Evolutionary conservation across 2,797 vertebrate genomes (phyloP).

Genomic region (Cyclura pinguis): DNA sequence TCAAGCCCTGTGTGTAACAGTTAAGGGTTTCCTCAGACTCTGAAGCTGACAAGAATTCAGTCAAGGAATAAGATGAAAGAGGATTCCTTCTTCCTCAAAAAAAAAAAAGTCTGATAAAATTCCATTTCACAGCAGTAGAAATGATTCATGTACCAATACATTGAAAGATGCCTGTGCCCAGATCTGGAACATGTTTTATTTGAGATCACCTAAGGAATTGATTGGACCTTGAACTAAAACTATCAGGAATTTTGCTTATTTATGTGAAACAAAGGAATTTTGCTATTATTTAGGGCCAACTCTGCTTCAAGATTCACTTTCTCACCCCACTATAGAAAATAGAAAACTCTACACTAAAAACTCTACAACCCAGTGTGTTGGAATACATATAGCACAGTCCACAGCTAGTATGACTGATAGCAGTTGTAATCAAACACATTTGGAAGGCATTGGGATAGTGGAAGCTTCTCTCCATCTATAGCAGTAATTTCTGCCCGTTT

Average conservation of each 20-base stretch:
- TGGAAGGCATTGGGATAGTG: background rate
- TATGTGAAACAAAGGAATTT: background rate
- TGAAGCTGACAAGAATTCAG: background rate
- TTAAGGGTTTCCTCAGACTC: conserved; percentile 9
- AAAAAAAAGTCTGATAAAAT: background rate
- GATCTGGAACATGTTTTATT: background rate
- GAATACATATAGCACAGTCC: background rate
- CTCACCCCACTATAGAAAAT: too few relatives aligned
- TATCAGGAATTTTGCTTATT: background rate
- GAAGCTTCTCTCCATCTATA: background rate
- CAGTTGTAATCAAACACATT: background rate
- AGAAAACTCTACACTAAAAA: background rate
- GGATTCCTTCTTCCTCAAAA: background rate
- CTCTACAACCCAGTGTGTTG: background rate
- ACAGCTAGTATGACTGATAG: background rate
- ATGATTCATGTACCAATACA: background rate
- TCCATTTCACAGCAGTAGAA: background rate
- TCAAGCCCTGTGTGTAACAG: background rate
- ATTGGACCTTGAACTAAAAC: background rate
- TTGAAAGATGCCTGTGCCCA: background rate
- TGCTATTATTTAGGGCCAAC: background rate
- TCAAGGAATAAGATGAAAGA: conserved; percentile 8
- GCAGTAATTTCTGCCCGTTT: background rate
- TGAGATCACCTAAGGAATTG: background rate
- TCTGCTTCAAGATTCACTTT: background rate